Evolutionary conservation across 2,113 vertebrate genomes (phyloP), one percentile per base, ranked within the genome.

Genomic region (Cettia cetti): DNA sequence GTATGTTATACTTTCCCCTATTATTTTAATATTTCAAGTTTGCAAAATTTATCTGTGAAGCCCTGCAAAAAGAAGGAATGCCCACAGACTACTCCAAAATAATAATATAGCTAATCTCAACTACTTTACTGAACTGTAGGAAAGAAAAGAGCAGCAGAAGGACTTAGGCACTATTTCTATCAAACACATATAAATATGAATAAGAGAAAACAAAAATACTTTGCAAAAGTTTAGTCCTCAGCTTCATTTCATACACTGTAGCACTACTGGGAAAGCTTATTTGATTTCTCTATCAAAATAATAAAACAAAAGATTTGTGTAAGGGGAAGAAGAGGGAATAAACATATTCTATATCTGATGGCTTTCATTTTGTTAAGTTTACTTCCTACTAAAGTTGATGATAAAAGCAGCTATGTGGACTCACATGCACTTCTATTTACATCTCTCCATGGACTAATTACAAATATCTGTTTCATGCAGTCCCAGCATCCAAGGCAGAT

Each of bases 371-470:
- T 78, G 33, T 66, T 75, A 94, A 44, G 10, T 61, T 89, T 72
- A 72, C 70, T 95, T 91, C 66, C 66, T 61, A 24, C 82, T 82
- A 70, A 84, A 89, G 49, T 11, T 92, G 52, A 63, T 53, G 39
- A 87, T 42, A 89, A 82, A 91, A 82, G 37, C 53, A 94, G 61
- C 53, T 92, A 42, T 77, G 53, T 77, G 45, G 21, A 64, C 50
- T 89, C 53, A 60, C 22, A 89, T 82, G 47, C 70, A 85, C 30
- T 49, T 92, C 74, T 84, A 68, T 89, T 65, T 89, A 65, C 70
- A 91, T 61, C 45, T 77, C 70, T 76, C 87, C 50, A 56, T 5
- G 30, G 78, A 85, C 66, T 92, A 86, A 94, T 94, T 95, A 92
- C 24, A 82, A 94, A 78, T 92, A 81, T 39, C 71, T 87, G 21